Evolutionary conservation across 92 coral and sea anemone species (phyloP), one percentile per base, ranked within the genome.

Genomic region (Epizoanthus illoricatus): DNA sequence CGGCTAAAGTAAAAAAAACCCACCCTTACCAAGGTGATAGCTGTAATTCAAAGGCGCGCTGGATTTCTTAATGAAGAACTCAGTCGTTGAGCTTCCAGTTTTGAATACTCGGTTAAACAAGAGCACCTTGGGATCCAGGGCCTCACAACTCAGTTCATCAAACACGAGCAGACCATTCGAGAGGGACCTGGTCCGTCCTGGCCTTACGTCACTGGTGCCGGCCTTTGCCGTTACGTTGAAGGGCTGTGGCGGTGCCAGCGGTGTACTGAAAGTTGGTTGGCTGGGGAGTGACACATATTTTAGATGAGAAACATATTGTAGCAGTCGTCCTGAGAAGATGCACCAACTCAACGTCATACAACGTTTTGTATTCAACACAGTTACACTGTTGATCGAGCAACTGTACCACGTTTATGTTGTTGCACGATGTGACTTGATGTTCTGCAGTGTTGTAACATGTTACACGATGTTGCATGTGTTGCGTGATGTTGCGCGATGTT

Each of bases 81-180:
- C 92, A 7, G 92, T 89, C 3, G 92, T 89, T 2, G 92, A 85
- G 66, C 92, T 89, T 3, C 92, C 92, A 3, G 92, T 89, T 87
- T 89, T 89, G 84, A 89, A 89, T 58, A 89, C 64, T 10, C 92
- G 92, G 64, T 89, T 89, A 69, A 84, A 89, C 36, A 89, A 81
- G 33, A 89, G 79, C 4, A 89, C 80, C 15, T 69, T 67, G 5
- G 92, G 92, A 68, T 89, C 87, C 45, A 85, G 83, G 20, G 89
- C 83, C 7, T 79, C 85, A 72, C 97, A 93, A 52, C 75, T 55
- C 58, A 81, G 8, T 4, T 41, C 64, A 15, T 81, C 71, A 75
- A 80, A 89, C 89, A 23, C 81, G 84, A 89, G 71, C 65, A 89
- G 60, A 63, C 92, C 85, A 11, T 81, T 81, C 15, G 36, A 16